Percentiles rank a stretch among this genome's conserved stretches.
These are phyloP conservation scores for Chiloscyllium plagiosum DNA, from an alignment of 2,113 vertebrate species.

Conservation along the genomic window DNA sequence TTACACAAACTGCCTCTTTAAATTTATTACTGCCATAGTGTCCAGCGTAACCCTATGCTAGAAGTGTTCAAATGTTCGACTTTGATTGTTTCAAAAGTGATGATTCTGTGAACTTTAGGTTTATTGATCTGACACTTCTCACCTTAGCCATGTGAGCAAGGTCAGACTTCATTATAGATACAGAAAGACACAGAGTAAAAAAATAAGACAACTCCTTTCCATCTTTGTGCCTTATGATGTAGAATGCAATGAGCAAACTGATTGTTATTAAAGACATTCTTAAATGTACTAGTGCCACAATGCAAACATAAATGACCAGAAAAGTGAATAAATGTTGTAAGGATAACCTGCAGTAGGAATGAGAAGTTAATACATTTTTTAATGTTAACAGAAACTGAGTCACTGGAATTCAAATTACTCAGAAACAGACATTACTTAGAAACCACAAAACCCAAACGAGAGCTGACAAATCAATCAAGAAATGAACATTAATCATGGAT, in stretches of 20 bases:
- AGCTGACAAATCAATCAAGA: slow-evolving; percentile 18
- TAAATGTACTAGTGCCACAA: not conserved
- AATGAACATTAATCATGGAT: slow-evolving; percentile 25
- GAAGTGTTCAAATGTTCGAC: slow-evolving; percentile 13
- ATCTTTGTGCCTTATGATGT: too few relatives aligned
- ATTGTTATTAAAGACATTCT: not conserved
- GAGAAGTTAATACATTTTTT: not conserved
- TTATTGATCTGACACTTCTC: slow-evolving; percentile 28
- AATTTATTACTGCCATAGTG: slow-evolving; percentile 23
- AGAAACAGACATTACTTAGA: not conserved
- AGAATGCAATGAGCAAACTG: not conserved
- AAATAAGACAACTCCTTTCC: not conserved
- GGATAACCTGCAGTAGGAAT: not conserved
- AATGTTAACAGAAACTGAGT: not conserved
- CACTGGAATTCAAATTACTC: slow-evolving; percentile 22
- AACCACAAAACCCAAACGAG: not conserved
- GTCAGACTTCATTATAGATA: slow-evolving; percentile 30
- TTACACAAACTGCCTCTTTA: slow-evolving; percentile 10
- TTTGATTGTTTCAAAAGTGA: slow-evolving; percentile 34
- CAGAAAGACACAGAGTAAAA: slow-evolving; percentile 3
- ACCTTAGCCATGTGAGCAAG: not conserved
- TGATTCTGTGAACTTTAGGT: slow-evolving; percentile 28
- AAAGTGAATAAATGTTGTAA: not conserved
- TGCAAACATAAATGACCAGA: not conserved
- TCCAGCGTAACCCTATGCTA: slow-evolving; percentile 22